Conservation (phyloP, 37 sponge, comb jelly and placozoan genomes). For the Hexactinellida sp. region DNA sequence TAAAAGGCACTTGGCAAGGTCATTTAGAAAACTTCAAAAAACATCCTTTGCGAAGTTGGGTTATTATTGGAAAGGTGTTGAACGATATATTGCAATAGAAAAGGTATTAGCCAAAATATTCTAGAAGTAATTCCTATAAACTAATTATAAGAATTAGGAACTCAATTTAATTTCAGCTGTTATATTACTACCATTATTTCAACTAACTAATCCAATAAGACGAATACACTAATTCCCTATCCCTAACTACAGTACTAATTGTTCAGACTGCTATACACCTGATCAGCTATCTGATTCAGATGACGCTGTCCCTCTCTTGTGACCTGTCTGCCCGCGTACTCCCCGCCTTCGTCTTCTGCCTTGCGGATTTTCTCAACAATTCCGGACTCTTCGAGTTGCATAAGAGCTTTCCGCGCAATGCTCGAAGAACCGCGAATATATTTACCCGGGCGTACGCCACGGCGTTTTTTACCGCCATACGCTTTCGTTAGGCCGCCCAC, state of each 20-base stretch:
- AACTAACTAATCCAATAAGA: too few relatives aligned
- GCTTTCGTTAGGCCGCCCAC: not conserved
- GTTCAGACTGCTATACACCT: not conserved
- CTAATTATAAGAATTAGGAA: too few relatives aligned
- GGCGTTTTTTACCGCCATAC: not conserved
- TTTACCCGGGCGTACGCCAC: not conserved
- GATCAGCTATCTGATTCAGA: not conserved
- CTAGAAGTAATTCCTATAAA: not conserved
- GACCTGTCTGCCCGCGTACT: not conserved
- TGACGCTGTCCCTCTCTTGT: constrained; percentile 1
- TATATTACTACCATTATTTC: too few relatives aligned
- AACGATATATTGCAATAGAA: too few relatives aligned
- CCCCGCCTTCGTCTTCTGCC: not conserved
- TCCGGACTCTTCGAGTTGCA: not conserved
- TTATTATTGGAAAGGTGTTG: too few relatives aligned
- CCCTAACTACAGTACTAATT: not conserved
- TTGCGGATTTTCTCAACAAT: constrained; percentile 10
- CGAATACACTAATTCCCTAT: too few relatives aligned
- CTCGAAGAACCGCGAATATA: not conserved
- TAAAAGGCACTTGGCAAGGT: too few relatives aligned
- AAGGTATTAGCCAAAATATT: not conserved
- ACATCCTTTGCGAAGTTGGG: too few relatives aligned
- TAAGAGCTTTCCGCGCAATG: not conserved
- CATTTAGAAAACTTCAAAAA: too few relatives aligned
- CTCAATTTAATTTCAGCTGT: too few relatives aligned